Conservation (phyloP, 2,113 vertebrate genomes). For the Erythrocebus patas region DNA sequence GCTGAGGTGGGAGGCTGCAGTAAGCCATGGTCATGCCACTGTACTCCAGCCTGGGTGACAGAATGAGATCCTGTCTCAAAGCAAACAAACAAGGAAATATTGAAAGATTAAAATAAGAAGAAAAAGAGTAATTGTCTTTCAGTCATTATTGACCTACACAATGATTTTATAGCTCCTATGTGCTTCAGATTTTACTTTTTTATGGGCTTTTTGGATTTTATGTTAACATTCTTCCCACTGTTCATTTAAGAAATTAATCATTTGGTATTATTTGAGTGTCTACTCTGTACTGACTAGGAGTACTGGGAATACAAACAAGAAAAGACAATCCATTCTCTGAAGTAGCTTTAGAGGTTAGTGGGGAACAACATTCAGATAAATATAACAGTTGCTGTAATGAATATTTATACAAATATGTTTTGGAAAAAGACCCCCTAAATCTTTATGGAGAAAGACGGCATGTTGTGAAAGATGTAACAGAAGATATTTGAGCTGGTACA, state of each 20-base stretch:
- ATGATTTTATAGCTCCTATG: background rate
- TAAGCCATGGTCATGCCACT: too few species aligned
- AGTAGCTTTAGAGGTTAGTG: background rate
- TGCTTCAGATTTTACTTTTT: conserved; percentile 8
- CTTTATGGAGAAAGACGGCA: background rate
- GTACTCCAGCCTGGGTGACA: too few species aligned
- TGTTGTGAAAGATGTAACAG: too few species aligned
- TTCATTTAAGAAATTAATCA: background rate
- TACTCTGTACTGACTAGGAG: background rate
- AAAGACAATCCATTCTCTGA: background rate
- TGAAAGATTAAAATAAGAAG: background rate
- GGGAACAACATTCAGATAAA: background rate
- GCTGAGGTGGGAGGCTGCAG: too few species aligned
- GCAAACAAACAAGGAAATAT: background rate
- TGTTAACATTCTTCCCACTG: background rate
- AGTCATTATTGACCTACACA: background rate
- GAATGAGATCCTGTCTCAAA: background rate
- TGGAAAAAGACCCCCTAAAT: background rate
- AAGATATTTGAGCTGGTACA: background rate
- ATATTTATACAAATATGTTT: background rate
- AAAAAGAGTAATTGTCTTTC: background rate
- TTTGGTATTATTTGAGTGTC: background rate
- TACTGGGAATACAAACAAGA: background rate
- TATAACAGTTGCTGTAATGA: background rate
- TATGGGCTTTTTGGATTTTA: background rate